Percentiles rank a stretch among this genome's conserved stretches.
Evolutionary conservation across 1,140 invertebrate species (phyloP).

Genomic region (Homalodisca vitripennis): DNA sequence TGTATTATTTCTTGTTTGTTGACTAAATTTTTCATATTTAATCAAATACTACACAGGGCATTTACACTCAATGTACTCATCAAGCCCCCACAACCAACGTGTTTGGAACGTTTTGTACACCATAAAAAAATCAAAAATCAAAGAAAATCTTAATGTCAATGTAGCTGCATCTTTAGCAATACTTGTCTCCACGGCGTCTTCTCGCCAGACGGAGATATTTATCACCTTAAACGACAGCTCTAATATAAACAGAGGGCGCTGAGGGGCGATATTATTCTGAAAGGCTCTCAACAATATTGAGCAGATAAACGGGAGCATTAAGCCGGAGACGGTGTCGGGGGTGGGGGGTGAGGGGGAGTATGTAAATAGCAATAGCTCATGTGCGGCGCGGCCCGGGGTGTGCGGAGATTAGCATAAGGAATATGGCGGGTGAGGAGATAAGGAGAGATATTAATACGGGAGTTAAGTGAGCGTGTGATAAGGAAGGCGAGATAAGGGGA

Average conservation of each 20-base stretch:
- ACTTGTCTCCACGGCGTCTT: too few relatives aligned
- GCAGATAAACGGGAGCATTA: not conserved
- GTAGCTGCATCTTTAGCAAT: too few relatives aligned
- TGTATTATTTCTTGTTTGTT: too few relatives aligned
- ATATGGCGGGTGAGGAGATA: constrained; percentile 6
- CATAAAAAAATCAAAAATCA: too few relatives aligned
- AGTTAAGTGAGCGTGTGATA: not conserved
- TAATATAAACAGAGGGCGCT: constrained; percentile 10
- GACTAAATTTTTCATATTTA: too few relatives aligned
- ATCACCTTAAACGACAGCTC: constrained; percentile 13
- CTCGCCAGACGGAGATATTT: not conserved
- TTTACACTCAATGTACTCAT: too few relatives aligned
- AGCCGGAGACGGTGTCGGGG: not conserved
- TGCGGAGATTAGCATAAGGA: constrained; percentile 3
- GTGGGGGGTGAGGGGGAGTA: not conserved
- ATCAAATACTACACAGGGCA: too few relatives aligned
- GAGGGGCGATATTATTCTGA: constrained; percentile 8
- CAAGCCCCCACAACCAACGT: too few relatives aligned
- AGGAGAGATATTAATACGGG: constrained; percentile 9
- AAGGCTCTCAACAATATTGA: constrained; percentile 14
- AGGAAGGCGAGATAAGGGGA: not conserved
- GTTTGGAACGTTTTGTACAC: too few relatives aligned
- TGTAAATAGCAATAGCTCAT: constrained; percentile 9
- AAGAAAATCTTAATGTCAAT: too few relatives aligned
- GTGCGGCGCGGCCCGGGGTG: too few relatives aligned